Conservation (phyloP, 2,797 vertebrate genomes). For the Scolopax rusticola region DNA sequence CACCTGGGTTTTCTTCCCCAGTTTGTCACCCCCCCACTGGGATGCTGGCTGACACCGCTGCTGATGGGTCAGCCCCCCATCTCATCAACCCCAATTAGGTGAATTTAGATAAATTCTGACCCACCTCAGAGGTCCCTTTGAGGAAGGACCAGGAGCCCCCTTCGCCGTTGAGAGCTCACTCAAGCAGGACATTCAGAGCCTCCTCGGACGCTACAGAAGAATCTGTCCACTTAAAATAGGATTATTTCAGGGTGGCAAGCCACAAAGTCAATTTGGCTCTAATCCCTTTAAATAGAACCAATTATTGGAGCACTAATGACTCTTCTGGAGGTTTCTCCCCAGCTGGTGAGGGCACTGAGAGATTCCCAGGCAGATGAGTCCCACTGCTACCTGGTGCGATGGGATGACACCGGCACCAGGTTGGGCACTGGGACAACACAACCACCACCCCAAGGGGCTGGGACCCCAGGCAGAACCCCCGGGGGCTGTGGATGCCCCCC, state of each 20-base stretch:
- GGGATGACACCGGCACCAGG: rapidly evolving
- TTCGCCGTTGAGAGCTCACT: rapidly evolving
- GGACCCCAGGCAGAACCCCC: background rate
- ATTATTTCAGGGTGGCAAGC: constrained; percentile 76
- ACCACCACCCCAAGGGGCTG: rapidly evolving
- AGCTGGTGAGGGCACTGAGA: background rate
- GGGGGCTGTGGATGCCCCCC: rapidly evolving
- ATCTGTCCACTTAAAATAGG: constrained; percentile 62
- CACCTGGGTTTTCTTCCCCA: background rate
- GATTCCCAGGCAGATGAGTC: background rate
- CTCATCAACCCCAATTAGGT: background rate
- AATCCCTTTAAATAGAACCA: constrained; percentile 76
- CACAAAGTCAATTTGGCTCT: constrained; percentile 73
- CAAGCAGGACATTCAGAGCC: background rate
- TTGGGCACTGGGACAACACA: rapidly evolving
- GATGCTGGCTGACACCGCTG: background rate
- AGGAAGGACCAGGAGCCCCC: background rate
- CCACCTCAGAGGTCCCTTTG: rapidly evolving
- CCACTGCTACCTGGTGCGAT: rapidly evolving
- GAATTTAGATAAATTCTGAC: background rate
- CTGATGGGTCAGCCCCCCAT: rapidly evolving
- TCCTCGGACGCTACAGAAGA: constrained; percentile 21
- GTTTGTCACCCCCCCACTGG: background rate
- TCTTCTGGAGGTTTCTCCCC: constrained; percentile 45
- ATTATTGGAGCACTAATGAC: constrained; percentile 69